Conservation (phyloP, 2,797 vertebrate species). For the Enteromius anoplus region DNA sequence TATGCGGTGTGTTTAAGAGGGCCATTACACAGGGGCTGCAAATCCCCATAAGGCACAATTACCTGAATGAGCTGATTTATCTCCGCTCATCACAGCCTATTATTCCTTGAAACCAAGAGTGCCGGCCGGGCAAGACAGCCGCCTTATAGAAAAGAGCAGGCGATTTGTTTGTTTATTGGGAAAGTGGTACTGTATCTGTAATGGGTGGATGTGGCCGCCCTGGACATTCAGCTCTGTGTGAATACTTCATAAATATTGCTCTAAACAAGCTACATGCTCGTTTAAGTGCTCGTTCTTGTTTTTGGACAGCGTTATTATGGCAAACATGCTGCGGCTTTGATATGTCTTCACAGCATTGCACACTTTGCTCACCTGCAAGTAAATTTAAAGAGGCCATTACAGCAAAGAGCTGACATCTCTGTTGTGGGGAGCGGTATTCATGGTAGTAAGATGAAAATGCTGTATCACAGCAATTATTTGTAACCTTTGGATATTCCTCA, state of each 20-base stretch:
- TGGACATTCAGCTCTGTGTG: slow-evolving; percentile 28
- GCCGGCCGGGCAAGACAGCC: slow-evolving; percentile 43
- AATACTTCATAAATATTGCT: slow-evolving; percentile 38
- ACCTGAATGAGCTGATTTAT: slow-evolving; percentile 64
- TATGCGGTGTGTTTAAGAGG: slow-evolving; percentile 64
- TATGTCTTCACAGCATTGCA: slow-evolving; percentile 30
- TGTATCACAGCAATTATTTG: slow-evolving; percentile 23
- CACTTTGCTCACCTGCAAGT: slow-evolving; percentile 34
- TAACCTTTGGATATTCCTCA: slow-evolving; percentile 31
- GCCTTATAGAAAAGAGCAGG: slow-evolving; percentile 41
- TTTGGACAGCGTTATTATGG: slow-evolving; percentile 26
- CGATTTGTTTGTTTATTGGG: slow-evolving; percentile 37
- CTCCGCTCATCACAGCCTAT: slow-evolving; percentile 54
- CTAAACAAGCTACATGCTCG: slow-evolving; percentile 24
- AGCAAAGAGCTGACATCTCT: slow-evolving; percentile 34
- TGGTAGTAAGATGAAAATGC: slow-evolving; percentile 24
- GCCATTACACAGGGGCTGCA: slow-evolving; percentile 62
- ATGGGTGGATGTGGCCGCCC: slow-evolving; percentile 20
- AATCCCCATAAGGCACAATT: slow-evolving; percentile 67
- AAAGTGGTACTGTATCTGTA: slow-evolving; percentile 46
- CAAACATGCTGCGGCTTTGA: slow-evolving; percentile 31
- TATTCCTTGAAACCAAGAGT: slow-evolving; percentile 46
- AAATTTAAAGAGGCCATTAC: slow-evolving; percentile 44
- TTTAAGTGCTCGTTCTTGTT: slow-evolving; percentile 1
- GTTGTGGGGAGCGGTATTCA: slow-evolving; percentile 16